Evolutionary conservation across 1,140 invertebrate species (phyloP), one percentile per base, ranked within the genome.

Genomic region (Paraescarpia echinospica): DNA sequence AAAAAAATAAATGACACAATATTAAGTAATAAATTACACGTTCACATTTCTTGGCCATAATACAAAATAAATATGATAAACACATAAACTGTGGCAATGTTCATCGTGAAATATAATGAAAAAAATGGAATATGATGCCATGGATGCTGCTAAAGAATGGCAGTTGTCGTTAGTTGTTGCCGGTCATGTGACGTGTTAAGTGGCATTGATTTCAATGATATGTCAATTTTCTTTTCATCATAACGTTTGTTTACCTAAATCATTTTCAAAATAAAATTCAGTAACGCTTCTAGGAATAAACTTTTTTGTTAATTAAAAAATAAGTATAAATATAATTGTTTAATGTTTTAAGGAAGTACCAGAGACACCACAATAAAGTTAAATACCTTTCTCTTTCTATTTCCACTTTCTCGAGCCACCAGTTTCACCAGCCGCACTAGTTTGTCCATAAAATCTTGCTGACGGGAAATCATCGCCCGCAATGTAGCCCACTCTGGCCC

Each of bases 381-480:
- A 93, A 89, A 93, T 92, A 97, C 97, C 96, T 99, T 99, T 95
- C 98, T 98, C 95, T 98, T 98, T 14, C 99, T 97, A 96, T 98
- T 99, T 8, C 98, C 98, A 96, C 98, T 98, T 96, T 99, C 99
- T 92, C 98, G 97, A 12, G 98, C 97, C n/a, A 99, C 98, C 33
- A 97, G 97, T 95, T 98, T 99, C 0, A 99, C 98, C n/a, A 99
- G 96, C 94, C 97, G 97, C 0, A 99, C 98, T 33, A 99, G 96
- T 95, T 98, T 98, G 94, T 99, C 98, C 27, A 99, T 98, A 95
- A 99, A 99, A 92, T 97, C 97, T 94, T 99, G 98, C 95, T 99
- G 98, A 33, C 98, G 97, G 0, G 97, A 97, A 0, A 99, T 96
- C 94, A 98, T 97, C 6, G 97, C 96, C 93, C 97, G 96, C 93